These are phyloP conservation scores for Onychostruthus taczanowskii DNA, from an alignment of 2,113 vertebrate species.

Conservation along the genomic window DNA sequence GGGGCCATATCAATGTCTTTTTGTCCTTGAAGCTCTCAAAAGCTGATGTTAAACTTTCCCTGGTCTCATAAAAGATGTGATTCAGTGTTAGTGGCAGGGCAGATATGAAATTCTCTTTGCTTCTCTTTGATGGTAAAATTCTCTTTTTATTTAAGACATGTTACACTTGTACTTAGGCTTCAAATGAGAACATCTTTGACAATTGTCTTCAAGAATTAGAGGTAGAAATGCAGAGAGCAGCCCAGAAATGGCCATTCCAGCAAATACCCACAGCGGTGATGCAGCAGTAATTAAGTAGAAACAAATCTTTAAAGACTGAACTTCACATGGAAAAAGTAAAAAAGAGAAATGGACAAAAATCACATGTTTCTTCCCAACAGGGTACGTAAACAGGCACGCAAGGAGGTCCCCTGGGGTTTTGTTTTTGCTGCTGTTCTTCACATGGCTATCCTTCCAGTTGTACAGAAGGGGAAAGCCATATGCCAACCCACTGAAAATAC, in stretches of 20 bases:
- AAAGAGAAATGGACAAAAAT: not conserved
- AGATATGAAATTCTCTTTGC: constrained; percentile 38
- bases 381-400: not conserved
- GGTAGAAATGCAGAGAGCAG: not conserved
- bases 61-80: not conserved
- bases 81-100: not conserved
- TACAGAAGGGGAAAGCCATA: not conserved
- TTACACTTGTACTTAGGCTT: not conserved
- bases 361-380: not conserved
- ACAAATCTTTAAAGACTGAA: not conserved
- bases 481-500: not conserved
- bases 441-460: not conserved
- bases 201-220: not conserved
- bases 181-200: not conserved
- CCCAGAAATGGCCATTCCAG: not conserved
- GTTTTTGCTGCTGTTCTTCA: not conserved
- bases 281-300: not conserved
- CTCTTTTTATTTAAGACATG: not conserved
- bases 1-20: not conserved
- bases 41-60: not conserved
- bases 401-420: not conserved
- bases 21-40: constrained; percentile 19
- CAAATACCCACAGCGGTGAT: not conserved
- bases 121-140: constrained; percentile 25
- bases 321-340: not conserved